Conservation (phyloP, 92 coral and sea anemone species). For the Epizoanthus stellaris region DNA sequence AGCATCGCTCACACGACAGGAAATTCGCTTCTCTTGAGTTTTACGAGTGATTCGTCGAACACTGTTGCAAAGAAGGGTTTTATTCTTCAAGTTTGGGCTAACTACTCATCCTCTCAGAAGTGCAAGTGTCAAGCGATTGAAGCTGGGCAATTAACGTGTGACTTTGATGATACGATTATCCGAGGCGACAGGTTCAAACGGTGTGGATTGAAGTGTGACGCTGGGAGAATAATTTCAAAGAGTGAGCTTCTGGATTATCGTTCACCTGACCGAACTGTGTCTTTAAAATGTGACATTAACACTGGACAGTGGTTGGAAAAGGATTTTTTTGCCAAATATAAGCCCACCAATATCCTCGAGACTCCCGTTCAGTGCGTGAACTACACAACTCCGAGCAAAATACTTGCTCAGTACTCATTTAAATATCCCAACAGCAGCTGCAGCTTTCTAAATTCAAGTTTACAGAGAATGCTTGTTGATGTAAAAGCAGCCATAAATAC, state of each 20-base stretch:
- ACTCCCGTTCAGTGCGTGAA: slow-evolving; percentile 28
- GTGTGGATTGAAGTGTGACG: slow-evolving; percentile 28
- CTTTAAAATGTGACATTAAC: slow-evolving; percentile 25
- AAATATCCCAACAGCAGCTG: slow-evolving; percentile 35
- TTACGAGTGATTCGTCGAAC: slow-evolving; percentile 16
- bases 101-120: slow-evolving; percentile 22
- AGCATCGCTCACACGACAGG: slow-evolving; percentile 25
- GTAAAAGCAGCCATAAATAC: neutral
- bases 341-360: neutral
- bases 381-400: slow-evolving; percentile 13
- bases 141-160: slow-evolving; percentile 22
- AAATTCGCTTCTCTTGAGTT: slow-evolving; percentile 16
- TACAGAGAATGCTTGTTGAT: neutral
- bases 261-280: neutral
- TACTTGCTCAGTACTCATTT: neutral
- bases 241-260: neutral
- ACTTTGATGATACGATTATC: neutral
- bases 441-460: slow-evolving; percentile 23
- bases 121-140: slow-evolving; percentile 29
- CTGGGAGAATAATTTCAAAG: slow-evolving; percentile 23
- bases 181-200: slow-evolving; percentile 31
- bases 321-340: neutral
- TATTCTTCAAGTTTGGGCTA: slow-evolving; percentile 36
- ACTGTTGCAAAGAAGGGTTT: neutral
- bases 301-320: slow-evolving; percentile 21